Evolutionary conservation across 1,140 invertebrate species (phyloP), one percentile per base, ranked within the genome.

Genomic region (Akabosia matsudoensis): DNA sequence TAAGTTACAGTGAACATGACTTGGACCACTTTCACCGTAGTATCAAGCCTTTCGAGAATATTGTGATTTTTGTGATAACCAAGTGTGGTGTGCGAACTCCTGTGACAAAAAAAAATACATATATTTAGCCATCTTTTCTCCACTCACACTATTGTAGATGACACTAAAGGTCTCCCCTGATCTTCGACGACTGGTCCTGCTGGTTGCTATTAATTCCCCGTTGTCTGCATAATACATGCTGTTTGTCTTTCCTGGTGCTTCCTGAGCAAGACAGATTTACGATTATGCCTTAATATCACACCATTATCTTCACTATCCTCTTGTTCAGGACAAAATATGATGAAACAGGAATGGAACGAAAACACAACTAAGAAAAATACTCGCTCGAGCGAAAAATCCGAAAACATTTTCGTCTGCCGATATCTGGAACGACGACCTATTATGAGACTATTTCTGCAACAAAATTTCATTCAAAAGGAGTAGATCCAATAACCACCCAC

Each of bases 221-320:
- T 24, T 56, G 54, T 56, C 10, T 56, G 54, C 54, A 56, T 56
- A 45, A 45, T 56, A 22, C n/a, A 56, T 16, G 37, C 18, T 56
- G 10, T 24, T 56, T 24, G 54, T 56, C 54, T 24, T 56, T 56
- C 22, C 10, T 56, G 7, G 22, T 10, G 22, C 54, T 56, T 56
- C 22, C 54, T 56, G 54, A 56, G 24, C n/a, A 22, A 22, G 54
- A 56, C 54, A 56, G 54, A 56, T 56, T 56, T 56, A 56, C 22
- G 54, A 56, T 56, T n/a, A 16, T 56, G 54, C n/a, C n/a, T 56
- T 56, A 10, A 10, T 56, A 56, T 56, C 22, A 56, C 37, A 45
- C 18, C 37, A 7, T 10, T 18, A 7, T 45, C 37, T 18, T 45
- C 18, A 7, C 18, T 45, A 18, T 45, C 7, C 7, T 45, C 37